phyloP scores from a whole-genome alignment of 2,797 vertebrate genomes.

The Ceyx erithaca region DNA sequence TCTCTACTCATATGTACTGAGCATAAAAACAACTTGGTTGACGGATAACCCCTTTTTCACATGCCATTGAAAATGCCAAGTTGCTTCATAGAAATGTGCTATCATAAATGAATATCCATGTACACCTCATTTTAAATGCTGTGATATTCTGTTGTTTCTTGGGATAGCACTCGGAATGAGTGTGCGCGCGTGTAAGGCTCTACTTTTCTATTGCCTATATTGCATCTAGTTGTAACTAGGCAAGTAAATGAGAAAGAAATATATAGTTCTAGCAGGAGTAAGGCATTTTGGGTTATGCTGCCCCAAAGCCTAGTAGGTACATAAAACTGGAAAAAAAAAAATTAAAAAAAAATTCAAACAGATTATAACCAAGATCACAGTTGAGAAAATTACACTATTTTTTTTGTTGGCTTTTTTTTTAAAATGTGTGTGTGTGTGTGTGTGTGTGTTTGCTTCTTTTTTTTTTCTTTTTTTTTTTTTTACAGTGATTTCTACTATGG shows the following conservation, averaged over 20 bases:
- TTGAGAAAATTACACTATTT: constrained; percentile 52
- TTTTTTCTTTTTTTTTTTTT: not conserved
- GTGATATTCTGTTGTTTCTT: constrained; percentile 26
- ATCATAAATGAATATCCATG: constrained; percentile 26
- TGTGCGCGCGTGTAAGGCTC: constrained; percentile 29
- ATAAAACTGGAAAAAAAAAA: constrained; percentile 67
- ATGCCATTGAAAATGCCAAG: constrained; percentile 50
- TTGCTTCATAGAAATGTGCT: constrained; percentile 56
- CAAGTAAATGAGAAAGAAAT: constrained; percentile 63
- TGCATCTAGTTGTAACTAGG: constrained; percentile 65
- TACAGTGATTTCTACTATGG: constrained; percentile 64
- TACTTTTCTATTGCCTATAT: constrained; percentile 67
- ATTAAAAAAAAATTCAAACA: constrained; percentile 27
- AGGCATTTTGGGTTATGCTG: constrained; percentile 44
- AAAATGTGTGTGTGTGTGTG: no score
- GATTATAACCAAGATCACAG: constrained; percentile 70
- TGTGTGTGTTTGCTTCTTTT: not conserved
- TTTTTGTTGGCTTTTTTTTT: not conserved
- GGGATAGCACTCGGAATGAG: constrained; percentile 47
- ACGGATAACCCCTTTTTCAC: constrained; percentile 44
- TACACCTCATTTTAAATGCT: constrained; percentile 42
- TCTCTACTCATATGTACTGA: constrained; percentile 51
- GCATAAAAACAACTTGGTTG: constrained; percentile 70
- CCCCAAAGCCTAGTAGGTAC: constrained; percentile 58
- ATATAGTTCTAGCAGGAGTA: constrained; percentile 47